Base-by-base conservation (phyloP, 2,888 invertebrate genomes). In the Acanthosoma haemorrhoidale region DNA sequence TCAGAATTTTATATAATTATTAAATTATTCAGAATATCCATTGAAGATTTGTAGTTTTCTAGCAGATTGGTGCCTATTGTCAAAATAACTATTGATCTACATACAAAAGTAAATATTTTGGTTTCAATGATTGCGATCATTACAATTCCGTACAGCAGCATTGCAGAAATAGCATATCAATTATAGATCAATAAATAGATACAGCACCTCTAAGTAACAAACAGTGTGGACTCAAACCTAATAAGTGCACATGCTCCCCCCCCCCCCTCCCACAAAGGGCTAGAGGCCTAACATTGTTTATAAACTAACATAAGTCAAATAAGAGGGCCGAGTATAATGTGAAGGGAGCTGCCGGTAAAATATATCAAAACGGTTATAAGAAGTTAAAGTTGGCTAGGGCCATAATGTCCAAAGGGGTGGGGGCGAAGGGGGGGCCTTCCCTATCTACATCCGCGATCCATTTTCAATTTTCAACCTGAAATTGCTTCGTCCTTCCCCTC, bases 401-500 rank as follows among this genome's bases (percentile, higher is more conserved):
- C 71, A 70, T 71, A 73, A 73, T 73, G 73, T 73, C 73, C 73
- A 69, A 70, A 39, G 68, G 18, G 70, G 57, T 57, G 57, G 68
- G 18, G 70, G 57, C 57, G 18, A 61, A 32, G 31, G 39, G 61
- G 58, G 58, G 58, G 68, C 70, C 31, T 66, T 61, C 41, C 72
- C 73, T 75, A 75, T 75, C 75, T 75, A 70, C 72, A 75, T 74
- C 73, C 74, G 71, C 72, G 75, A 75, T 75, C 75, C 75, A 74
- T 75, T 75, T 75, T 75, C 75, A 75, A 75, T 75, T 74, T 75
- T 75, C 75, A 75, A 75, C 74, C 74, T 74, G 75, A 75, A 75
- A 75, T 75, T 75, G 75, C 74, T 74, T 75, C 73, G 71, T 71
- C 72, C 72, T 69, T 68, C 61, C 60, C 71, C 71, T 36, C 34